Percentiles rank a stretch among this genome's conserved stretches.
phyloP scores from a whole-genome alignment of 2,113 vertebrate genomes.

The Syngnathoides biaculeatus region DNA sequence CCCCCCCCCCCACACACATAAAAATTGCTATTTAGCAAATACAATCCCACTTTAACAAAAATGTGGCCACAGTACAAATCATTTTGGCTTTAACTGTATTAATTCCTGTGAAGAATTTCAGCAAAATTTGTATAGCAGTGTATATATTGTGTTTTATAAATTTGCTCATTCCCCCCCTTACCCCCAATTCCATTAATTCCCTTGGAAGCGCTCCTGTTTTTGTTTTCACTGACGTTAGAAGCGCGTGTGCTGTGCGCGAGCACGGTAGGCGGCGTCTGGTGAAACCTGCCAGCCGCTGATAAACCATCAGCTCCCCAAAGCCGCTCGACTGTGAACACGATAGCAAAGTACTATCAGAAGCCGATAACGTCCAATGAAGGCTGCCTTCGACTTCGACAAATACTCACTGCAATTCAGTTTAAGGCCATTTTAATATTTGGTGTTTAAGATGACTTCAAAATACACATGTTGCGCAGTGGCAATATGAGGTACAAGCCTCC shows the following conservation, averaged over 20 bases:
- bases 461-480: not conserved
- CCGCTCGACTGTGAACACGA: not conserved
- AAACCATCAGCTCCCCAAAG: slow-evolving; percentile 50
- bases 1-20: no score
- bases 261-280: slow-evolving; percentile 9
- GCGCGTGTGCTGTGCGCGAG: no score
- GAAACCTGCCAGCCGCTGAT: slow-evolving; percentile 58
- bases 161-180: no score
- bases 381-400: not conserved
- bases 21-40: no score
- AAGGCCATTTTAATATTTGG: not conserved
- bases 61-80: no score
- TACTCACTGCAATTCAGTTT: not conserved
- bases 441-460: not conserved
- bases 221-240: no score
- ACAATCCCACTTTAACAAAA: no score
- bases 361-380: not conserved
- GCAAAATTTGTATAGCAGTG: no score
- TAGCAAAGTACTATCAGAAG: slow-evolving; percentile 41
- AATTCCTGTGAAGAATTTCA: no score
- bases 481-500: not conserved
- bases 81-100: no score
- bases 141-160: no score
- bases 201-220: no score
- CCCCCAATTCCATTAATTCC: not conserved